Conservation (phyloP, 2,888 invertebrate genomes). For the Plutella xylostella region DNA sequence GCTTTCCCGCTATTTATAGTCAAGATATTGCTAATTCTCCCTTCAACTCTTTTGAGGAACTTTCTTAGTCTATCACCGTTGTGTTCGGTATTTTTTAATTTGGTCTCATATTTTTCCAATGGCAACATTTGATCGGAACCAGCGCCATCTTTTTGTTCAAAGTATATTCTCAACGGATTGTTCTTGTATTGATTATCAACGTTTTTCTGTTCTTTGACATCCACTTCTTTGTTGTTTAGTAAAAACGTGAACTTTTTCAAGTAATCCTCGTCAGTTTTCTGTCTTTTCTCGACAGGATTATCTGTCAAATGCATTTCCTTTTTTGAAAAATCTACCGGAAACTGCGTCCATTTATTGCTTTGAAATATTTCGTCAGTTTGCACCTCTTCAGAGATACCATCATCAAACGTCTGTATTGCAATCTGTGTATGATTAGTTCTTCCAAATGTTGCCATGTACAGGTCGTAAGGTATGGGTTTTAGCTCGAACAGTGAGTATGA, state of each 20-base stretch:
- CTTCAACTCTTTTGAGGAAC: conserved; percentile 46
- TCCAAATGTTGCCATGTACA: conserved; percentile 45
- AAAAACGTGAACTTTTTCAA: conserved; percentile 37
- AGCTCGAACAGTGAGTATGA: conserved; percentile 54
- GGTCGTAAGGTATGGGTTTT: conserved; percentile 59
- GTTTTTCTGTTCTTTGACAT: conserved; percentile 20
- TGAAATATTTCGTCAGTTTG: conserved; percentile 47
- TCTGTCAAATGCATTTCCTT: conserved; percentile 29
- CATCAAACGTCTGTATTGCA: conserved; percentile 54
- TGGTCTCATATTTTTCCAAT: conserved; percentile 37
- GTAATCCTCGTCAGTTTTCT: conserved; percentile 29
- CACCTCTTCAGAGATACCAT: conserved; percentile 44
- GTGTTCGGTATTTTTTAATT: conserved; percentile 37
- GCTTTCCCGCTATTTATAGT: conserved; percentile 33
- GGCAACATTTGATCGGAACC: conserved; percentile 43
- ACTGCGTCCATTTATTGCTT: conserved; percentile 52
- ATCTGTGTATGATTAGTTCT: conserved; percentile 48
- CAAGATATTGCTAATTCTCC: conserved; percentile 36
- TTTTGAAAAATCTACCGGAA: conserved; percentile 51
- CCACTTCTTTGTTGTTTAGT: conserved; percentile 20
- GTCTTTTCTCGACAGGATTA: conserved; percentile 20
- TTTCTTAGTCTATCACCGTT: conserved; percentile 33
- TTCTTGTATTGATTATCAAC: conserved; percentile 33
- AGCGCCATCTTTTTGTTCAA: conserved; percentile 58
- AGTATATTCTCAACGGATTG: conserved; percentile 43